phyloP scores from a whole-genome alignment of 2,113 vertebrate species.

The Eidolon helvum region DNA sequence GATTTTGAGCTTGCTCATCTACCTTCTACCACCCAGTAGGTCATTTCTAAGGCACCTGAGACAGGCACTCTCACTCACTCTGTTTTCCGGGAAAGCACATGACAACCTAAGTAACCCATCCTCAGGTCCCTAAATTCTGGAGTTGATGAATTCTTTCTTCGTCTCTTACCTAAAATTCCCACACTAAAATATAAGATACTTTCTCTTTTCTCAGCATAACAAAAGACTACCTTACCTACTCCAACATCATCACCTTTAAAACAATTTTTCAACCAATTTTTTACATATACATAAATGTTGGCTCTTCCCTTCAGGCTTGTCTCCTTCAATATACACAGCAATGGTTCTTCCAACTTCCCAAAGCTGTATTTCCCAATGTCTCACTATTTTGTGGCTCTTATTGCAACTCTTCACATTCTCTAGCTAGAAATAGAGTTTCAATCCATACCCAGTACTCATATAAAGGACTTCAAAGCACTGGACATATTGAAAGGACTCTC shows the following conservation, averaged over 20 bases:
- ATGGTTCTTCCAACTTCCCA: neutral
- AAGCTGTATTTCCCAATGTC: neutral
- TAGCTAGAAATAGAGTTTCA: conserved; percentile 25
- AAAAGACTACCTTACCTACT: neutral
- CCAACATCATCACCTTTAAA: neutral
- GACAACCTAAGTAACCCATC: neutral
- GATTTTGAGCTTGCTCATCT: neutral
- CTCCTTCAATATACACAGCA: neutral
- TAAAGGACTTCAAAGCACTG: neutral
- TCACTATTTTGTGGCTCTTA: neutral
- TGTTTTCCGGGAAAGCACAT: neutral
- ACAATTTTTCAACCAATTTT: neutral
- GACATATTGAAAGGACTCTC: neutral
- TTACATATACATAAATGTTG: neutral
- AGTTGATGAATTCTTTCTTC: neutral
- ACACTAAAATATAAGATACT: neutral
- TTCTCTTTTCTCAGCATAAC: neutral
- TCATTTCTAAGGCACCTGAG: neutral
- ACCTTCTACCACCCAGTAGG: neutral
- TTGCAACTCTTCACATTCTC: neutral
- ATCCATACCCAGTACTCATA: neutral
- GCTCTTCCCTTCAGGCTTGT: neutral
- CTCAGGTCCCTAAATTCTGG: neutral
- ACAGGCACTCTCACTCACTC: neutral
- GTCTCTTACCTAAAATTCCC: neutral